Evolutionary conservation across 2,797 vertebrate species (phyloP), one percentile per base, ranked within the genome.

Genomic region (Scolopax rusticola): DNA sequence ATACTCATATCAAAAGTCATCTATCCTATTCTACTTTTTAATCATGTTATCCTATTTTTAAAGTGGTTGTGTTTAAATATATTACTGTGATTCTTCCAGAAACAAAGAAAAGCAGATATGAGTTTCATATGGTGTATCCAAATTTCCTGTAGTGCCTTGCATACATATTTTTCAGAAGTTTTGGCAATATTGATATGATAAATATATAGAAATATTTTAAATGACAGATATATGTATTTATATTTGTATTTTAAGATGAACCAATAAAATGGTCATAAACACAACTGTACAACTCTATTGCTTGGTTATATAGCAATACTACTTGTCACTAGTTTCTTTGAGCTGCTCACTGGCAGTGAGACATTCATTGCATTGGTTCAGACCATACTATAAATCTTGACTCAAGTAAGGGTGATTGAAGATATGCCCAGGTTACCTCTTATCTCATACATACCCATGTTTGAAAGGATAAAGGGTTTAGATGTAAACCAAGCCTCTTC

Each of bases 401-500:
- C 9, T 65, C 15, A 47, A 7, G 38, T 33, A 38, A 53, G 12
- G 12, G 9, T 33, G 30, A 33, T 7, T 64, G 28, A 73, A 47
- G 19, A 81, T 84, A 80, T 11, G 5, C 3, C 2, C 20, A 38
- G 23, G 8, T 28, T 38, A 15, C 45, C 17, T 81, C 30, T 15
- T 41, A 27, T 33, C 2, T 4, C 7, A 28, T 14, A 16, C 5
- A 54, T 1, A 19, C 1, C 12, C 23, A 38, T 12, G 1, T 33
- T 73, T 25, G 23, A 20, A 56, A 89, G 27, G 11, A 30, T 51
- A 21, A 59, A 50, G 25, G 47, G 2, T 51, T 64, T 51, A 73
- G 6, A 32, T 56, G n/a, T n/a, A 43, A 82, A 3, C 5, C 13
- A 75, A 11, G 1, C 2, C 10, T 68, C 7, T 68, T 68, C 8